Base-by-base conservation (phyloP, 2,113 vertebrate species). In the Rhegmatorhina hoffmannsi region DNA sequence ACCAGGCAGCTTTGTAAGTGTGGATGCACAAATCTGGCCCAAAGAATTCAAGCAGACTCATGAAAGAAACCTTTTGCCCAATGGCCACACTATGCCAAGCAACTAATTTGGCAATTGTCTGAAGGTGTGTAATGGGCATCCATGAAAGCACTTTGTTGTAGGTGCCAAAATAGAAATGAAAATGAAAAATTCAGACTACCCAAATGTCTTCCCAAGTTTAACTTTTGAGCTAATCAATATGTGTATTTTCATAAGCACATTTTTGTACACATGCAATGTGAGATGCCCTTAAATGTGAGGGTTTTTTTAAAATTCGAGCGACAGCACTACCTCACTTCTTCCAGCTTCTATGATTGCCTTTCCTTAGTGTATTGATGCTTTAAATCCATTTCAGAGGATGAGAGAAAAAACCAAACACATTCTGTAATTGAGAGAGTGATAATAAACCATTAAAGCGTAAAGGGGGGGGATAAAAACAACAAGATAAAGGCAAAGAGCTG, bases 281-380 rank as follows among this genome's bases (percentile, higher is more conserved):
- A 67, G 47, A 76, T 76, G 55, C 40, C 55, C 47, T 92, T 85
- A 80, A 66, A 40, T 69, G 10, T 10, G 10, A 38, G 14, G 0
- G 0, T 9, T 56, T 80, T 87, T 76, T 85, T 13, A 26, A 83
- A 89, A 52, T 58, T 74, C 70, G 47, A 90, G 44, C 85, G 47
- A 74, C 55, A 86, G 84, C 31, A 64, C 92, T 96, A 91, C 92
- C 90, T 96, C 92, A 44, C 36, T 70, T 86, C 28, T 90, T 85
- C 38, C 60, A 84, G 36, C 50, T 90, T 88, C 68, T 88, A 3
- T 70, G 28, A 81, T 92, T 93, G 70, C 76, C 77, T 94, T 94
- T 92, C 87, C 52, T 14, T 86, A 67, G 64, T 38, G 56, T 67
- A 78, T 52, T 56, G 40, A 59, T 53, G 38, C 53, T 89, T 88